Evolutionary conservation across 2,888 invertebrate genomes (phyloP).

Genomic region (Tridacna gigas): DNA sequence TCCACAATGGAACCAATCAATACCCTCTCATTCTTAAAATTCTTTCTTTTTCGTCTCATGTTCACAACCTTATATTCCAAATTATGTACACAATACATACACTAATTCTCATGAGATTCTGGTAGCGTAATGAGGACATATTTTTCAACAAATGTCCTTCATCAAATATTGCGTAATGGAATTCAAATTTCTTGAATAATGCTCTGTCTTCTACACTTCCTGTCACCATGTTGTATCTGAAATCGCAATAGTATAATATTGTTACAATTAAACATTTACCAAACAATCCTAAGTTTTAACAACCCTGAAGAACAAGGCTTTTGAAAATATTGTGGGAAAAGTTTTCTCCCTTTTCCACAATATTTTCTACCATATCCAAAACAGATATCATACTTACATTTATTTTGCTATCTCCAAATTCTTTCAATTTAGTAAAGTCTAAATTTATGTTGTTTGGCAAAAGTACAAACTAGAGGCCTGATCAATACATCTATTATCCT

Average conservation of each 20-base stretch:
- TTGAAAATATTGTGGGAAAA: conserved; percentile 3
- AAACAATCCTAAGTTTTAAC: not conserved
- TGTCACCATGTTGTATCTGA: conserved; percentile 90
- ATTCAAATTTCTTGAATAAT: conserved; percentile 92
- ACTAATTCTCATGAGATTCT: conserved; percentile 94
- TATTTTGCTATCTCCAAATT: too few species aligned
- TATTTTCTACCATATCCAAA: not conserved
- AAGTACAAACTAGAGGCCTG: not conserved
- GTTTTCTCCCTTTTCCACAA: conserved; percentile 1
- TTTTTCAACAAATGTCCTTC: conserved; percentile 99
- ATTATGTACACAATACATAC: conserved; percentile 84
- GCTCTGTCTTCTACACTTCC: conserved; percentile 95
- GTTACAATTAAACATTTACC: not conserved
- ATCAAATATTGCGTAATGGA: conserved; percentile 97
- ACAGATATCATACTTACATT: not conserved
- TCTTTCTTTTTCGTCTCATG: too few species aligned
- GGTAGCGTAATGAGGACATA: conserved; percentile 96
- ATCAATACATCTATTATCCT: too few species aligned
- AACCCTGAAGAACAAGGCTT: conserved; percentile 76
- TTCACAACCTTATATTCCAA: not conserved
- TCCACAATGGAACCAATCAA: too few species aligned
- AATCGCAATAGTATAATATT: conserved; percentile 26
- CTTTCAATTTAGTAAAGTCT: not conserved
- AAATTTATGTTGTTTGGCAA: conserved; percentile 79
- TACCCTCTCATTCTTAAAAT: too few species aligned